Evolutionary conservation across 2,113 vertebrate genomes (phyloP), one percentile per base, ranked within the genome.

Genomic region (Equus przewalskii): DNA sequence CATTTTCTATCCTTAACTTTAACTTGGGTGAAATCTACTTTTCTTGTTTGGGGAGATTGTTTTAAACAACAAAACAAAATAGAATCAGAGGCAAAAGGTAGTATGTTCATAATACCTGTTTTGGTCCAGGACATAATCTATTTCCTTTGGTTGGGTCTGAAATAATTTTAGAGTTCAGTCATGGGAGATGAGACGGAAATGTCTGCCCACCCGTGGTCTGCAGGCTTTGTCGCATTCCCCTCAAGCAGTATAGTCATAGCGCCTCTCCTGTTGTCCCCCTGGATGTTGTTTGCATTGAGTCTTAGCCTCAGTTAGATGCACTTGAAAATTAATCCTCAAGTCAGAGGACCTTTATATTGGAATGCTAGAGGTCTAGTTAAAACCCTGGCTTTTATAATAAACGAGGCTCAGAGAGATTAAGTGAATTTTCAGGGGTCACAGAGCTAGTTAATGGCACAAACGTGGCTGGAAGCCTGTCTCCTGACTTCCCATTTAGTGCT

Each of bases 201-300:
- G 33, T 16, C 58, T 24, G 24, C 22, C 7, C 13, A 4, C 4
- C 11, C 12, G 0, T 12, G 49, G 30, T 49, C 78, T 1, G 1
- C 26, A 19, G 21, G 54, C 64, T 46, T 1, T 2, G 4, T 8
- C 13, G 26, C 6, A 9, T 26, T 64, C 41, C 49, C 24, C 56
- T 3, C 5, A 8, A 30, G 14, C 8, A 7, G 16, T 12, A 21
- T 15, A 3, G 16, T 3, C 24, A 0, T 30, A 0, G 6, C 3
- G 1, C 33, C 26, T 46, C 51, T 18, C 14, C 36, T 6, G 14
- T 3, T 15, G 0, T 14, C 72, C 56, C 41, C 7, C 0, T 1
- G 1, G 2, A 24, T 4, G 6, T 1, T 1, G 15, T 33, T 30
- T 11, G 54, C 15, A 1, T 65, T 51, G 8, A 8, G 12, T 36